Percentiles rank a stretch among this genome's conserved stretches.
These are phyloP conservation scores for Phalloptychus januarius DNA, from an alignment of 2,797 vertebrate species.

Conservation along the genomic window DNA sequence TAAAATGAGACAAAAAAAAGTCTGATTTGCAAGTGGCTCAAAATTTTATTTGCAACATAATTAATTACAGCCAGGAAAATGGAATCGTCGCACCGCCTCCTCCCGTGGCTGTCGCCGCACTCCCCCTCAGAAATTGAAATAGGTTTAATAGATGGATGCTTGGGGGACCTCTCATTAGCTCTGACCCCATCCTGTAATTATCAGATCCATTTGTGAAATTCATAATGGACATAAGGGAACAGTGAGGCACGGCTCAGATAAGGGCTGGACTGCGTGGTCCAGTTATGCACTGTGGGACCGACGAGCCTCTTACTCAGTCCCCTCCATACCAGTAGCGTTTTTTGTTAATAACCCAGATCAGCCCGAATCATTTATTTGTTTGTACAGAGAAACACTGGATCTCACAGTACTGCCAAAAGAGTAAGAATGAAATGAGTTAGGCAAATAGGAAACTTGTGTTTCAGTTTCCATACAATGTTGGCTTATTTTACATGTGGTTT, in stretches of 20 bases:
- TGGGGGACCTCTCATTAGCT: slow-evolving; percentile 76
- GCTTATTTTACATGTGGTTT: neutral
- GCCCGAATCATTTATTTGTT: neutral
- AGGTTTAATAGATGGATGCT: slow-evolving; percentile 82
- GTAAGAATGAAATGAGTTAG: slow-evolving; percentile 3
- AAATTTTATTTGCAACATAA: slow-evolving; percentile 78
- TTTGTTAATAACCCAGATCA: slow-evolving; percentile 42
- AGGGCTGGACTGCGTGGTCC: slow-evolving; percentile 74
- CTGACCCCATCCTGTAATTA: slow-evolving; percentile 83
- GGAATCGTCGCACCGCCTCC: slow-evolving; percentile 63
- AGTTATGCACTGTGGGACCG: slow-evolving; percentile 57
- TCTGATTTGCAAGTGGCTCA: slow-evolving; percentile 21
- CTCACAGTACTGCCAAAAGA: neutral
- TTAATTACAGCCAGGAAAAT: slow-evolving; percentile 81
- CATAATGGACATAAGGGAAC: slow-evolving; percentile 81
- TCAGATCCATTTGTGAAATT: slow-evolving; percentile 85
- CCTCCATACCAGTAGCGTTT: slow-evolving; percentile 16
- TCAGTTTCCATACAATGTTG: neutral
- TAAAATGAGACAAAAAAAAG: slow-evolving; percentile 14
- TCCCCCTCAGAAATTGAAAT: slow-evolving; percentile 78
- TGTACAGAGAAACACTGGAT: neutral
- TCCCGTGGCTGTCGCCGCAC: slow-evolving; percentile 3
- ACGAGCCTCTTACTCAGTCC: slow-evolving; percentile 60
- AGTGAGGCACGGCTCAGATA: slow-evolving; percentile 76
- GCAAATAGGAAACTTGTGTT: slow-evolving; percentile 6